Base-by-base conservation (phyloP, 2,888 invertebrate species). In the Ceraclea dissimilis region DNA sequence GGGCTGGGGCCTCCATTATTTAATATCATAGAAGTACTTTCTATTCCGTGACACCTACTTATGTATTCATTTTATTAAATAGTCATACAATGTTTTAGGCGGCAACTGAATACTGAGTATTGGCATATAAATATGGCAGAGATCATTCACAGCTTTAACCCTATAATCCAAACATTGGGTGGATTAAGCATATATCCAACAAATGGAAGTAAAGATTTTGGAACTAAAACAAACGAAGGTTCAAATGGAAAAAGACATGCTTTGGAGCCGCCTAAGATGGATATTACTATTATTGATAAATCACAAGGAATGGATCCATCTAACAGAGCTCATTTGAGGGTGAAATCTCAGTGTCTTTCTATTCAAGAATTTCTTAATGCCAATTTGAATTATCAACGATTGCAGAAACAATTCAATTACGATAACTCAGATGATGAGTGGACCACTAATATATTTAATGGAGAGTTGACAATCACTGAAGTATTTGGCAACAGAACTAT, bases 401-500 rank as follows among this genome's bases (percentile, higher is more conserved):
- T 19, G 13, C n/a, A 49, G 26, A 20, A 17, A 20, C 4, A 16
- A 13, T n/a, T 39, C 13, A 8, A 20, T 21, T 10, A n/a, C 13
- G 21, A 44, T 22, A 34, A 49, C 17, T 54, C 44, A 17, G 54
- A 49, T 11, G 54, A 54, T 8, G 54, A 54, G 43, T 54, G 54
- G 54, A 49, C 34, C 2, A 54, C 50, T 5, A 54, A 54, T 26
- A 54, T 54, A 1, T 49, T 22, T n/a, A 54, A 17, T 17, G 54
- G 54, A 31, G 54, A 54, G 33, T 22, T 54, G 10, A 39, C 54
- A 2, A 54, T 54, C 43, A 54, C 54, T 2, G 54, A 54, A 44
- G 54, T 54, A 13, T 21, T 18, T 47, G 20, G 20, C 4, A 18
- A 20, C 19, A 47, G 16, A 19, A 47, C 19, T 20, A 20, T 47